Base-by-base conservation (phyloP, 2,113 vertebrate genomes). In the Athene cunicularia region DNA sequence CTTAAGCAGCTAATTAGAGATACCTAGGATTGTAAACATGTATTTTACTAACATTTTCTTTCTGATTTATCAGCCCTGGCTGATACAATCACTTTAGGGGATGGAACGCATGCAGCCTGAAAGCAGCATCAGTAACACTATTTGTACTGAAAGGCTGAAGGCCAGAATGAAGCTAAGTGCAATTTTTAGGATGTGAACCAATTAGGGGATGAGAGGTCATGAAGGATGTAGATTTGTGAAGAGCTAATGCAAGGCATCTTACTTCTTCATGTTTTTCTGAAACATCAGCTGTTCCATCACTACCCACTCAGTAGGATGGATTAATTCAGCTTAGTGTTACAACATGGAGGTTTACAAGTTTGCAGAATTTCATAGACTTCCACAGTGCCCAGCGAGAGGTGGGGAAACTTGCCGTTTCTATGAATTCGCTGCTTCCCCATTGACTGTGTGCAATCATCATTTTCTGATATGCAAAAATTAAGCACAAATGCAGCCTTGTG, bases 401-500 rank as follows among this genome's bases (percentile, higher is more conserved):
- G 30, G 14, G 21, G 56, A 35, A 43, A 64, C 27, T 58, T 52
- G 73, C 22, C 1, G 1, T 81, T 68, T 52, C 14, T 35, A 4
- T 72, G 43, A 64, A 56, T 95, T 56, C 0, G 0, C 15, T 1
- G 6, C 39, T 59, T n/a, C 32, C 79, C 55, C 1, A 2, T 27
- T 59, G 71, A 82, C 64, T 28, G 14, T 59, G 62, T n/a, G 60
- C 28, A 87, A 95, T 89, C 52, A 86, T 79, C 7, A 49, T 95
- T 88, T 89, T 84, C 68, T 1, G 17, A 77, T 11, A 47, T 9
- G 77, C 50, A 91, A 71, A 95, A 93, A 95, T 91, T 43, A 92
- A 73, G 72, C 81, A 56, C 26, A 73, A 90, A 82, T 18, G 17
- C 80, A 88, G 58, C n/a, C 79, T 41, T 3, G 52, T 74, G 63